Base-by-base conservation (phyloP, 2,113 vertebrate genomes). In the Zosterops japonicus region DNA sequence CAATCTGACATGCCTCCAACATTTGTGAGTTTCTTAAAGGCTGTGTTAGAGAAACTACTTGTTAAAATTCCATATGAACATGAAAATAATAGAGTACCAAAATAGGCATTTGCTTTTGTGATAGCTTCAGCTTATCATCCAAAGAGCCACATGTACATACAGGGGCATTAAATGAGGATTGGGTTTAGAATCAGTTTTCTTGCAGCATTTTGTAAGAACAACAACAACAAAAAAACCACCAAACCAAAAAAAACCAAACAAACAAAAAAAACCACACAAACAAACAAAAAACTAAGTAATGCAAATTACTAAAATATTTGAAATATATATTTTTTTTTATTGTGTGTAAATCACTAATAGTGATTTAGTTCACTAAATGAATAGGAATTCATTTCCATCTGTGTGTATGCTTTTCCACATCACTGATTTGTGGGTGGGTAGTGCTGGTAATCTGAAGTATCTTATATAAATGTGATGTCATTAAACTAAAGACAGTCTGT, bases 61-160 rank as follows among this genome's bases (percentile, higher is more conserved):
- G 29, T 69, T 85, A 77, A 89, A 95, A 96, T 69, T 67, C 23
- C 6, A 0, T 49, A 46, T 35, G 36, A 74, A 50, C 3, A 5
- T 29, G 9, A 80, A 79, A 93, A 49, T 44, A 75, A 63, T 8
- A n/a, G 12, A 12, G 14, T 42, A 42, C 7, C 86, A 77, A 77
- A 88, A 33, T 3, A 75, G 27, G 17, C 35, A 61, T 80, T 76
- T 81, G 31, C 82, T 35, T 78, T 52, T 2, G 1, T 83, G 39
- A 17, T 55, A 47, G 22, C 31, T 63, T 75, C 47, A 77, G 52
- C 29, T 89, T 47, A 52, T 55, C 24, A 46, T 61, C n/a, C 2
- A 0, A 63, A 74, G 39, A 74, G 35, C 25, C 21, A 47, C 5
- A 9, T 20, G n/a, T 14, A 31, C 1, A 0, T 39, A n/a, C 10